A percentile compares a stretch with the other conserved stretches of the same genome.
phyloP scores from a whole-genome alignment of 2,797 vertebrate genomes.

The Brotula barbata region DNA sequence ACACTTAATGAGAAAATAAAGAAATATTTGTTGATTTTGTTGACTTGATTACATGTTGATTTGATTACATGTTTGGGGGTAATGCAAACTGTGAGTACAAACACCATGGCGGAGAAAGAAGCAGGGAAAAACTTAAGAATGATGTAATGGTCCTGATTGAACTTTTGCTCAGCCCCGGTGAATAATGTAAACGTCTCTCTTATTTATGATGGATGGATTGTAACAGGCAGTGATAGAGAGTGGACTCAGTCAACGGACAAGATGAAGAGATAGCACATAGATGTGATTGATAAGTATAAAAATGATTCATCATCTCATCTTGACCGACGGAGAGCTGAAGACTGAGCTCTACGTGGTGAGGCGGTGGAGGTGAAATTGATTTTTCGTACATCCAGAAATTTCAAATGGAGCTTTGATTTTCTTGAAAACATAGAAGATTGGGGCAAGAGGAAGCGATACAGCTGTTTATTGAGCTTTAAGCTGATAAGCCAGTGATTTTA shows the following conservation, averaged over 20 bases:
- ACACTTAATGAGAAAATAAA: too few relatives aligned
- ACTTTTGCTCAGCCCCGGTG: slow-evolving; percentile 53
- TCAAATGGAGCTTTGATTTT: slow-evolving; percentile 42
- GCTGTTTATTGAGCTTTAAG: too few relatives aligned
- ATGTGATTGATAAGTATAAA: slow-evolving; percentile 75
- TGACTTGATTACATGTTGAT: too few relatives aligned
- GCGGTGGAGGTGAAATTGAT: slow-evolving; percentile 55
- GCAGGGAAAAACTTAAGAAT: slow-evolving; percentile 35
- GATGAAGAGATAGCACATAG: slow-evolving; percentile 58
- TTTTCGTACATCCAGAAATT: slow-evolving; percentile 53
- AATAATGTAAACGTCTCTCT: slow-evolving; percentile 59
- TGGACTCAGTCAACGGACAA: slow-evolving; percentile 55
- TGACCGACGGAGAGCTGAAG: slow-evolving; percentile 53
- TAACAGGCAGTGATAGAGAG: slow-evolving; percentile 63
- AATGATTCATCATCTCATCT: slow-evolving; percentile 71
- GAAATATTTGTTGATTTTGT: too few relatives aligned
- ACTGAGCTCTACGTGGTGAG: slow-evolving; percentile 53
- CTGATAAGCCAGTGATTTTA: too few relatives aligned
- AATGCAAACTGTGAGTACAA: too few relatives aligned
- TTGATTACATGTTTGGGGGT: too few relatives aligned
- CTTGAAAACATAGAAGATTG: neutral
- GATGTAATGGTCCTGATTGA: slow-evolving; percentile 56
- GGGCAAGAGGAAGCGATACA: too few relatives aligned
- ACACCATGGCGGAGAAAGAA: slow-evolving; percentile 22
- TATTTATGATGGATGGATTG: slow-evolving; percentile 62